Conservation (phyloP, 2,113 vertebrate genomes). For the Callaeas wilsoni region DNA sequence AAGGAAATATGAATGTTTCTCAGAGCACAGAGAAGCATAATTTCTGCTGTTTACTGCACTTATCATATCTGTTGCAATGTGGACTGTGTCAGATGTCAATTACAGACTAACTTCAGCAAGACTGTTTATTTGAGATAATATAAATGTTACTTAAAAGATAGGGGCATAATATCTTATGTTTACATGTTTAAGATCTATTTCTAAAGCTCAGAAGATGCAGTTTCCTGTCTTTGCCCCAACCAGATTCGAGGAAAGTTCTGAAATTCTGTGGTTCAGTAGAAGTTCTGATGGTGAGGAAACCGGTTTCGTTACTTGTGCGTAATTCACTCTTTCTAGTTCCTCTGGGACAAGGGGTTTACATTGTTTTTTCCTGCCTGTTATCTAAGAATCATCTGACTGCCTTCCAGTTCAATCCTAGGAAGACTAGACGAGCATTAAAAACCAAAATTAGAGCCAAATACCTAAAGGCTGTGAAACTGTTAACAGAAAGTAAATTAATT, state of each 20-base stretch:
- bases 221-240: constrained; percentile 59
- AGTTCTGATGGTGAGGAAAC: constrained; percentile 20
- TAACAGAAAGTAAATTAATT: neutral
- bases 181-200: constrained; percentile 58
- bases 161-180: constrained; percentile 60
- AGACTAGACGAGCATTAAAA: neutral
- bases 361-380: neutral
- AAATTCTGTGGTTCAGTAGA: neutral
- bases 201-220: constrained; percentile 63
- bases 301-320: neutral
- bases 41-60: constrained; percentile 65
- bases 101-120: constrained; percentile 46
- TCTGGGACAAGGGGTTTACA: neutral
- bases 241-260: constrained; percentile 38
- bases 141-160: constrained; percentile 71
- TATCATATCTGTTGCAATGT: constrained; percentile 56
- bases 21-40: constrained; percentile 47
- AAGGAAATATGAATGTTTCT: constrained; percentile 62
- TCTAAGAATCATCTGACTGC: neutral
- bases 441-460: neutral
- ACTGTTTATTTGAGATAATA: constrained; percentile 72
- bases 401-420: neutral
- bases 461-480: neutral
- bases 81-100: constrained; percentile 66
- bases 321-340: constrained; percentile 24